Conservation (phyloP, 1,140 invertebrate species). For the Drosophila malerkotliana region DNA sequence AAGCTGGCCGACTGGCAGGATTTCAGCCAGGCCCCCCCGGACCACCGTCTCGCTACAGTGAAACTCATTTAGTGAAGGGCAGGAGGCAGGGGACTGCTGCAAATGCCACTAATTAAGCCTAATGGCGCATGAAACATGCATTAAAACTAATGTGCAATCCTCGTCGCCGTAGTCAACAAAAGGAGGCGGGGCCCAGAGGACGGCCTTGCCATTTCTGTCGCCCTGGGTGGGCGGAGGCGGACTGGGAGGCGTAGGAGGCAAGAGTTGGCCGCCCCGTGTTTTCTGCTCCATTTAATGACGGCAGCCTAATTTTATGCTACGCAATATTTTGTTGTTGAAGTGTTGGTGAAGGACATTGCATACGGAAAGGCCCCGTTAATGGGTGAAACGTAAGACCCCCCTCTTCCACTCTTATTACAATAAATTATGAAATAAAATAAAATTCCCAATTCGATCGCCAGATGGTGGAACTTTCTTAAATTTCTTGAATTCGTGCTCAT, state of each 20-base stretch:
- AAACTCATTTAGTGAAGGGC: constrained; percentile 51
- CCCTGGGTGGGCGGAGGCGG: constrained; percentile 16
- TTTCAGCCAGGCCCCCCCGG: constrained; percentile 4
- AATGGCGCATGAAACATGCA: constrained; percentile 81
- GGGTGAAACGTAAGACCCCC: constrained; percentile 7
- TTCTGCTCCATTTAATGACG: constrained; percentile 48
- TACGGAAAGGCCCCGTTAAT: not conserved
- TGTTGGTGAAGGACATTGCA: constrained; percentile 16
- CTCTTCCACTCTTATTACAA: not conserved
- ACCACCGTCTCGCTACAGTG: constrained; percentile 41
- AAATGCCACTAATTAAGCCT: constrained; percentile 77
- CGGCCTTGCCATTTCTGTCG: constrained; percentile 29
- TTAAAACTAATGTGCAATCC: constrained; percentile 79
- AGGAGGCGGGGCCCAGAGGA: not conserved
- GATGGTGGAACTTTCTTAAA: not conserved
- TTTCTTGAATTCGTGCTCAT: not conserved
- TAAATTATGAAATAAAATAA: constrained; percentile 12
- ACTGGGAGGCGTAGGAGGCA: constrained; percentile 1
- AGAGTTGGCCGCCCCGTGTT: constrained; percentile 13
- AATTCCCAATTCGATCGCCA: constrained; percentile 8
- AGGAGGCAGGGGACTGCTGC: constrained; percentile 23
- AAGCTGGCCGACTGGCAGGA: constrained; percentile 12
- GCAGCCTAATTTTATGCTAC: constrained; percentile 69
- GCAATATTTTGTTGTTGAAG: constrained; percentile 55
- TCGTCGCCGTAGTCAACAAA: constrained; percentile 24